phyloP scores from a whole-genome alignment of 2,888 invertebrate genomes.

The Poecilobothrus nobilitatus region DNA sequence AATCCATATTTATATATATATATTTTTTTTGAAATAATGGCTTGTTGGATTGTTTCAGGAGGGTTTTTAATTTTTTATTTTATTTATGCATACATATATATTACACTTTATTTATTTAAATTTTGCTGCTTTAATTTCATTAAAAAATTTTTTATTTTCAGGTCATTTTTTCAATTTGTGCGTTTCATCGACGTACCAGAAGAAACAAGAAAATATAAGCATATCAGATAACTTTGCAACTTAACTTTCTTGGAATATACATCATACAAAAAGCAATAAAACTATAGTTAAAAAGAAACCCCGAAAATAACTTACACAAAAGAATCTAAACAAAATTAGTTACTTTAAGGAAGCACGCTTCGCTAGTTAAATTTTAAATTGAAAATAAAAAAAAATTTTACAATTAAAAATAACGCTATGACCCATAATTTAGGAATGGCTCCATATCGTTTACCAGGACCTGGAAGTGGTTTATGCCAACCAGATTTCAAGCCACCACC shows the following conservation, averaged over 20 bases:
- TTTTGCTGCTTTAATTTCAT: neutral
- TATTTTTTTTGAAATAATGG: no score
- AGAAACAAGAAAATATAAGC: neutral
- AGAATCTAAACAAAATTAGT: neutral
- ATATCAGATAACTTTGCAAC: slow-evolving; percentile 2
- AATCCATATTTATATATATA: no score
- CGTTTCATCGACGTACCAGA: neutral
- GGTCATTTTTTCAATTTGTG: neutral
- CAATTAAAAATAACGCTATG: slow-evolving; percentile 43
- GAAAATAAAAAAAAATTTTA: neutral
- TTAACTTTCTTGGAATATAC: neutral
- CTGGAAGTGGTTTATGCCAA: slow-evolving; percentile 59
- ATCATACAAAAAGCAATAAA: neutral
- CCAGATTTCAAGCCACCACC: slow-evolving; percentile 62
- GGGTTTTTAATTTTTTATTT: no score
- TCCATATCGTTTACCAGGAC: slow-evolving; percentile 64
- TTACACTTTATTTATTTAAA: no score
- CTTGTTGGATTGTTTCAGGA: no score
- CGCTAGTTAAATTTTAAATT: no score
- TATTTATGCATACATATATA: no score
- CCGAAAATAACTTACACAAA: neutral
- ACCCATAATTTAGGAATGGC: slow-evolving; percentile 78
- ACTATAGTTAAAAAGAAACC: neutral
- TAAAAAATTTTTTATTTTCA: neutral
- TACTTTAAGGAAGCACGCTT: no score